These are phyloP conservation scores for Orchestes rusci DNA, from an alignment of 2,888 invertebrate genomes.

Conservation along the genomic window DNA sequence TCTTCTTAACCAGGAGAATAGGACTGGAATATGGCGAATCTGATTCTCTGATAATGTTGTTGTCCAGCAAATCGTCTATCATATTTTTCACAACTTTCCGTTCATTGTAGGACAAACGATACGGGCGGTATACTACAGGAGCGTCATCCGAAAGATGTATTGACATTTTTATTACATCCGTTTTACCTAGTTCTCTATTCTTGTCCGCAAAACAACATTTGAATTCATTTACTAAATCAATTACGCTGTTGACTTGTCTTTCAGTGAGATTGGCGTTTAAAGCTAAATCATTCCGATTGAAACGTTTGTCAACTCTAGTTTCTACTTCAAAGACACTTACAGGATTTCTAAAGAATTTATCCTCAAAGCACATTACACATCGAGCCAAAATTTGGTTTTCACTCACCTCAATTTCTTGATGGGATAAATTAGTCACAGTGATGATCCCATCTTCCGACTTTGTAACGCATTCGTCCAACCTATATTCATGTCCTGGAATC, in stretches of 20 bases:
- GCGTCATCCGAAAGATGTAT: conserved; percentile 22
- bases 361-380: conserved; percentile 1
- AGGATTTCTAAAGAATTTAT: background rate
- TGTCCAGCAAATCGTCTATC: conserved; percentile 18
- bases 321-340: too few species aligned
- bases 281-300: background rate
- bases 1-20: conserved; percentile 25
- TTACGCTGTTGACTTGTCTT: conserved; percentile 11
- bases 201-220: conserved; percentile 5
- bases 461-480: conserved; percentile 3
- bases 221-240: conserved; percentile 10
- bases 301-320: background rate
- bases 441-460: background rate
- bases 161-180: conserved; percentile 11
- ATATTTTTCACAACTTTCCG: conserved; percentile 23
- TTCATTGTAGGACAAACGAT: conserved; percentile 24
- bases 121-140: conserved; percentile 25
- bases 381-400: conserved; percentile 1
- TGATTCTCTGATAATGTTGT: conserved; percentile 23
- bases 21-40: conserved; percentile 25
- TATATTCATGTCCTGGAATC: conserved; percentile 3
- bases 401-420: conserved; percentile 11
- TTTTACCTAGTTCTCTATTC: background rate
- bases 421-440: conserved; percentile 4
- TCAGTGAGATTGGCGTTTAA: background rate